Conservation (phyloP, 2,888 invertebrate species). For the Xestia c-nigrum region DNA sequence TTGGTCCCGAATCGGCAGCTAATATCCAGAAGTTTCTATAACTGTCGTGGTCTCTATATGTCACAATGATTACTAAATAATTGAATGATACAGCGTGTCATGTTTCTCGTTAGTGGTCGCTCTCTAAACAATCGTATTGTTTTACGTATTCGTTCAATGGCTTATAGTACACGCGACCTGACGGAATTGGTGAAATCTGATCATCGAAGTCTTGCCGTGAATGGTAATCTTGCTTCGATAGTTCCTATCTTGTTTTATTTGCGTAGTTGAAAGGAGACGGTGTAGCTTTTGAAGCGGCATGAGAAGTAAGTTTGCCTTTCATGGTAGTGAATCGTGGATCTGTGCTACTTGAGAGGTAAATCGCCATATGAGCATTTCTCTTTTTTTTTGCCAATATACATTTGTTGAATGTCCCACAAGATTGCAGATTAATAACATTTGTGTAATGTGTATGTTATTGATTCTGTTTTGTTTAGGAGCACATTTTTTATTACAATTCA, state of each 20-base stretch:
- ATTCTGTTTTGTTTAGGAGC: too few relatives aligned
- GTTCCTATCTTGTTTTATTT: conserved; percentile 48
- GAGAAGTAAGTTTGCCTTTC: conserved; percentile 46
- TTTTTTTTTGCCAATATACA: too few relatives aligned
- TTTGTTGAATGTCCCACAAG: too few relatives aligned
- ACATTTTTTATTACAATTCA: too few relatives aligned
- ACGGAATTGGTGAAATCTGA: conserved; percentile 70
- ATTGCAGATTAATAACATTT: too few relatives aligned
- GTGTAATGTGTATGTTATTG: too few relatives aligned
- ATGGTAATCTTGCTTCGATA: conserved; percentile 58
- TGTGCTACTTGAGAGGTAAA: conserved; percentile 14
- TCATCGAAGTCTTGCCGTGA: conserved; percentile 55
- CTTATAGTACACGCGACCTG: conserved; percentile 59
- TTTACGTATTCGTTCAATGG: conserved; percentile 66
- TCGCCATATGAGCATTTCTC: too few relatives aligned
- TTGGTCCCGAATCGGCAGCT: not conserved
- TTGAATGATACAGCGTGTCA: conserved; percentile 32
- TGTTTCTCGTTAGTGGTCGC: conserved; percentile 29
- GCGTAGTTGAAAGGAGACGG: conserved; percentile 43
- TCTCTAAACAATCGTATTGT: conserved; percentile 63
- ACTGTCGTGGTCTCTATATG: not conserved
- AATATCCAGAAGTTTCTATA: conserved; percentile 21
- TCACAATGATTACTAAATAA: conserved; percentile 41
- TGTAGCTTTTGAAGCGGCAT: conserved; percentile 17
- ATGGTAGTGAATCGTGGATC: conserved; percentile 37